A percentile compares a stretch with the other conserved stretches of the same genome.
Evolutionary conservation across 2,888 invertebrate species (phyloP).

Genomic region (Andrena camellia): DNA sequence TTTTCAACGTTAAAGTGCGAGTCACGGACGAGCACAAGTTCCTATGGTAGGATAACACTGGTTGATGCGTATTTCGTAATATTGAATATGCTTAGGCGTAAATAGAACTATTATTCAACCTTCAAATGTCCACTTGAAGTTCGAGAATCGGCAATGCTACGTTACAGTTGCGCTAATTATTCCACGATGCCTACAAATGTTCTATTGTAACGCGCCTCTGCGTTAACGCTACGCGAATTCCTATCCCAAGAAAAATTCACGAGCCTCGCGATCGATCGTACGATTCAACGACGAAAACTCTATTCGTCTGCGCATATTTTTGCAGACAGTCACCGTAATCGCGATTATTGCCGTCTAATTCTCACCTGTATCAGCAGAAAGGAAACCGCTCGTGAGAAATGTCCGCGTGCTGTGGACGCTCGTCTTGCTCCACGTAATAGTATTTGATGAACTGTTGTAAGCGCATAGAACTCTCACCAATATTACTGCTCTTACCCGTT

Average conservation of each 20-base stretch:
- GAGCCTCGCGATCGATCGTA: constrained; percentile 58
- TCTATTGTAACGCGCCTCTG: background rate
- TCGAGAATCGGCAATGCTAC: constrained; percentile 1
- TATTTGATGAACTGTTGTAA: constrained; percentile 65
- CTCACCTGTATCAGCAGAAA: constrained; percentile 70
- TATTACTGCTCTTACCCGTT: constrained; percentile 71
- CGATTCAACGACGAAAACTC: constrained; percentile 38
- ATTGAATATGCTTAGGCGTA: constrained; percentile 34
- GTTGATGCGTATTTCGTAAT: constrained; percentile 58
- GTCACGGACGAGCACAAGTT: constrained; percentile 37
- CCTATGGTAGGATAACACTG: constrained; percentile 41
- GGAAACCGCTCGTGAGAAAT: constrained; percentile 47
- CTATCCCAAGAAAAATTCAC: constrained; percentile 50
- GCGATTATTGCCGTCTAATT: background rate
- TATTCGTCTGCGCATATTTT: constrained; percentile 33
- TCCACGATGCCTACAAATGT: background rate
- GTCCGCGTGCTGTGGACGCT: constrained; percentile 54
- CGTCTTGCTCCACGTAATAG: constrained; percentile 53
- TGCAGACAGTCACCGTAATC: background rate
- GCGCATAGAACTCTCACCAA: constrained; percentile 65
- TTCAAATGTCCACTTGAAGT: constrained; percentile 33
- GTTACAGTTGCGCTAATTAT: constrained; percentile 10
- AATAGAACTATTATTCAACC: constrained; percentile 54
- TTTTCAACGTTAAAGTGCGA: constrained; percentile 60
- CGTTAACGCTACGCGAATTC: constrained; percentile 20